Evolutionary conservation across 53 echinoderm and acorn worm species (phyloP).

Genomic region (Paracentrotus lividus): DNA sequence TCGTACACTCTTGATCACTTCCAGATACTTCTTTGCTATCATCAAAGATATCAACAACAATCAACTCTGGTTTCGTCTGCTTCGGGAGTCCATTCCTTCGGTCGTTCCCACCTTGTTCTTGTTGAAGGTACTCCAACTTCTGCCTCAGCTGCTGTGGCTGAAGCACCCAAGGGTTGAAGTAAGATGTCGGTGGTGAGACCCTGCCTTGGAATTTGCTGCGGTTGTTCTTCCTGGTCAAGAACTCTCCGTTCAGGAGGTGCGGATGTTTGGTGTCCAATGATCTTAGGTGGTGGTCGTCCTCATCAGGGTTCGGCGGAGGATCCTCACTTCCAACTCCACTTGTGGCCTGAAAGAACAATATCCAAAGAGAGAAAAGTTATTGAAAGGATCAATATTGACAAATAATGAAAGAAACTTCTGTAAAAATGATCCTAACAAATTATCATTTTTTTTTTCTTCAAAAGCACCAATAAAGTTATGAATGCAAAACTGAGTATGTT

Average conservation of each 20-base stretch:
- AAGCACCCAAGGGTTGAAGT: constrained; percentile 83
- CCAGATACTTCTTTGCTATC: constrained; percentile 62
- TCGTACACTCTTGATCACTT: constrained; percentile 35
- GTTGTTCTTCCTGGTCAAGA: background rate
- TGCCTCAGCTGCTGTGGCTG: constrained; percentile 85
- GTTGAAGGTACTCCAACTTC: constrained; percentile 81
- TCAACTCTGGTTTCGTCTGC: constrained; percentile 32
- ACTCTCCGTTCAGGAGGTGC: background rate
- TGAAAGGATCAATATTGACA: background rate
- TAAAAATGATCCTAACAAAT: background rate
- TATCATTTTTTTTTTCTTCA: background rate
- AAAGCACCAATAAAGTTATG: background rate
- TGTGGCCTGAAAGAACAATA: constrained; percentile 66
- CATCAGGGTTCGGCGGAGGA: constrained; percentile 43
- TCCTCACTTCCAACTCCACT: constrained; percentile 57
- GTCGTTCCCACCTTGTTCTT: constrained; percentile 50
- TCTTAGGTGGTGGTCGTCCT: background rate
- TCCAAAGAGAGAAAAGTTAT: background rate
- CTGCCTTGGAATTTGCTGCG: constrained; percentile 57
- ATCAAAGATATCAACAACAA: constrained; percentile 66
- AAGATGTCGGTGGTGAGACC: constrained; percentile 56
- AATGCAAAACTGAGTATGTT: no score
- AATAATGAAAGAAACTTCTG: background rate
- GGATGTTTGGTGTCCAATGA: constrained; percentile 34
- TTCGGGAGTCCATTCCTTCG: background rate